Evolutionary conservation across 2,113 vertebrate species (phyloP).

Genomic region (Bucco capensis): DNA sequence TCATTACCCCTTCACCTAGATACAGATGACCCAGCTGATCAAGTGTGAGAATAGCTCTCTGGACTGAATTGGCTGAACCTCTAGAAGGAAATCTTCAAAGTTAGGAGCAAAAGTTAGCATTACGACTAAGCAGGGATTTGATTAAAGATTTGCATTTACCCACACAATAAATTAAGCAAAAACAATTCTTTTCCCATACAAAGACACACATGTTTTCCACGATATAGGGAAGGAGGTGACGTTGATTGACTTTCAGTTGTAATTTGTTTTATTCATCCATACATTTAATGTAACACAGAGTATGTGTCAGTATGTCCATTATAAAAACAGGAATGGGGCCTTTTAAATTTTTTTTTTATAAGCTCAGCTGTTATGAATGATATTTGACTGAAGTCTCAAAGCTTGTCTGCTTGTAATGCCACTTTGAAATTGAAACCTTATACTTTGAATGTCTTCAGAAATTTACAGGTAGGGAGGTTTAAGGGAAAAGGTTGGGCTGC

Average conservation of each 20-base stretch:
- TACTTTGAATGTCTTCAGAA: not conserved
- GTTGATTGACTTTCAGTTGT: not conserved
- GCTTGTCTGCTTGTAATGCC: not conserved
- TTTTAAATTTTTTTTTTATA: not conserved
- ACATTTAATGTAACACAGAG: not conserved
- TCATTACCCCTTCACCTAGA: not conserved
- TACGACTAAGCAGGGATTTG: conserved; percentile 28
- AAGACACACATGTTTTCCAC: not conserved
- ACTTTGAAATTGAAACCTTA: not conserved
- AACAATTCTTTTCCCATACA: not conserved
- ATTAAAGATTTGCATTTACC: conserved; percentile 46
- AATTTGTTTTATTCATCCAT: conserved; percentile 42
- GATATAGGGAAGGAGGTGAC: not conserved
- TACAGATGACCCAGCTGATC: conserved; percentile 50
- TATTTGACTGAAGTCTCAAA: not conserved
- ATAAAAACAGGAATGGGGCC: not conserved
- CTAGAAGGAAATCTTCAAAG: conserved; percentile 53
- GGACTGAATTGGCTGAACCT: not conserved
- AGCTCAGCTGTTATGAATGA: conserved; percentile 3
- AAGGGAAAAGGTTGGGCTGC: not conserved
- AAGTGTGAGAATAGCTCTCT: conserved; percentile 36
- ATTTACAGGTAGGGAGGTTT: not conserved
- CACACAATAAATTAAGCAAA: conserved; percentile 4
- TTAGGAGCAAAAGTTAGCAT: conserved; percentile 7
- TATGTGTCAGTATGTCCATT: conserved; percentile 30